phyloP scores from a whole-genome alignment of 2,888 invertebrate genomes.

The Dascillus cervinus region DNA sequence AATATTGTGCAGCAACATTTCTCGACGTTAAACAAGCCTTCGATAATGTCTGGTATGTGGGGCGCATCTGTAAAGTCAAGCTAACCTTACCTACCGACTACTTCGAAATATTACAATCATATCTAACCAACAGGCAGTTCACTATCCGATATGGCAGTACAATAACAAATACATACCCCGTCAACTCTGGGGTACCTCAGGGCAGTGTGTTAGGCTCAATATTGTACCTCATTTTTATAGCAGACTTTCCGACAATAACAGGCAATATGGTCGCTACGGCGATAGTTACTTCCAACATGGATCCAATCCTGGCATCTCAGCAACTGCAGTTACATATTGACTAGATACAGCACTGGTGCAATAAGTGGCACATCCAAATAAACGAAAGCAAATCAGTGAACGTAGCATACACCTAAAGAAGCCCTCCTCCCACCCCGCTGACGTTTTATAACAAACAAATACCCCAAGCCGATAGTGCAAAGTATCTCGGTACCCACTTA shows the following conservation, averaged over 20 bases:
- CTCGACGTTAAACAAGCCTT: too few species aligned
- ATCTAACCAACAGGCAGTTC: too few species aligned
- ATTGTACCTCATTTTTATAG: constrained; percentile 2
- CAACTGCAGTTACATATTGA: constrained; percentile 3
- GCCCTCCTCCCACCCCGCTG: too few species aligned
- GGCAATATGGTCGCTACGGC: constrained; percentile 3
- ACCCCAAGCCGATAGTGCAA: too few species aligned
- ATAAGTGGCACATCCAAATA: constrained; percentile 1
- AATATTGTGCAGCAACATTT: too few species aligned
- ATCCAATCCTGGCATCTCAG: constrained; percentile 4
- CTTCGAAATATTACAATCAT: too few species aligned
- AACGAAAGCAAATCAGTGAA: neutral
- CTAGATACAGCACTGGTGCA: constrained; percentile 1
- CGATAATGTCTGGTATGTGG: constrained; percentile 5
- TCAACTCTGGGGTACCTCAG: constrained; percentile 6
- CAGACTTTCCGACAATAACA: constrained; percentile 1
- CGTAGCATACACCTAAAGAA: neutral
- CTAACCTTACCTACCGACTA: constrained; percentile 3
- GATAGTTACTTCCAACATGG: constrained; percentile 5
- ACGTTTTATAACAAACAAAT: too few species aligned
- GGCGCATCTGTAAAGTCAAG: constrained; percentile 3
- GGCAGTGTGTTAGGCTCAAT: constrained; percentile 4
- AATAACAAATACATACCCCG: constrained; percentile 5
- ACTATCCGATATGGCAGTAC: constrained; percentile 2
- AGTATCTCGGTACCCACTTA: too few species aligned